Base-by-base conservation (phyloP, 2,888 invertebrate genomes). In the Lasioglossum calceatum region DNA sequence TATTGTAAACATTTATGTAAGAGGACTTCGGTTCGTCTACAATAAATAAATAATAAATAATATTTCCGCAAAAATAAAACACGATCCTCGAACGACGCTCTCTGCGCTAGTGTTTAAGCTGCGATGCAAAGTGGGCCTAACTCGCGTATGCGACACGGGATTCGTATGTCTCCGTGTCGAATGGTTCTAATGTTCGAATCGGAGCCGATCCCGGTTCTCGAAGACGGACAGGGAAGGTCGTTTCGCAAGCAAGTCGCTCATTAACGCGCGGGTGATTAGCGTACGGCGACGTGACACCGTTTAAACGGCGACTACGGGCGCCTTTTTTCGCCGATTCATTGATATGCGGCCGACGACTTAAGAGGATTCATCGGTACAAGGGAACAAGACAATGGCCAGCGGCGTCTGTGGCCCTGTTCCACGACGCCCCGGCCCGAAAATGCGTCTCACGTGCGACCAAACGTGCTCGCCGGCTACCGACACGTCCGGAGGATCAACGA, bases 391-490 rank as follows among this genome's bases (percentile, higher is more conserved):
- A 92, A 90, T 89, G 88, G 84, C 84, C 76, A 77, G 64, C 84
- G 79, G 78, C 72, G 81, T 82, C 70, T 73, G 85, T 85, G 89
- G 88, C 88, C 88, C 88, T 88, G 84, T 88, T 92, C 81, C 86
- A 78, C 81, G 87, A 82, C 77, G 70, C 54, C 71, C 73, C 58
- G 58, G 27, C 19, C 79, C 85, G 86, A 89, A 92, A 92, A 92
- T 92, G 91, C 92, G 76, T 14, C 81, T 92, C 92, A 92, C 92
- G 91, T 89, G 86, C 82, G 77, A 75, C 36, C 88, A 87, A 74
- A 91, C 86, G 87, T 88, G 87, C 80, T 86, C 79, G 61, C 71
- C 39, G 77, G 44, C 82, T 84, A 77, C 84, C 78, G 84, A 42
- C 77, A 77, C 78, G 64, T 67, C 72, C 64, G 23, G 58, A 64